Base-by-base conservation (phyloP, 1,140 invertebrate genomes). In the Pseudomyrmex gracilis region DNA sequence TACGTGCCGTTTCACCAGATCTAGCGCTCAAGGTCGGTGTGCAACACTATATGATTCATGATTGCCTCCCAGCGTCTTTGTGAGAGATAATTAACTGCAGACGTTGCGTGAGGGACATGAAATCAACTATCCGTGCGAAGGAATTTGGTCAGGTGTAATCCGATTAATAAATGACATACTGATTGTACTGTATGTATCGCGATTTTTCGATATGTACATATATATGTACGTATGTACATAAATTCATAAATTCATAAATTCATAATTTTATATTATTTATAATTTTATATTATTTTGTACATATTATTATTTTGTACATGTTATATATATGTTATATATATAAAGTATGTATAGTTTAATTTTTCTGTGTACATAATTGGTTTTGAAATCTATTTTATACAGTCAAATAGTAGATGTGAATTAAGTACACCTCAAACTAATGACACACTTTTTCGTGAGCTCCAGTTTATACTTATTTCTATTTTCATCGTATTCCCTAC, bases 1-100 rank as follows among this genome's bases (percentile, higher is more conserved):
- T 58, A 53, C 15, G 13, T 80, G 20, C 10, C 8, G 45, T 57
- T 51, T 7, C n/a, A 10, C 55, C 24, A 66, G 66, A 83, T 73
- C 64, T 34, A 49, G 13, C 47, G 43, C 53, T 20, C 85, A 87
- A 87, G 86, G 86, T 83, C 85, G 34, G n/a, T 17, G n/a, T 17
- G 2, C 34, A 53, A 22, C 34, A 51, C n/a, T 83, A 55, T n/a
- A 57, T 64, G 66, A 83, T 77, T 83, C 80, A 85, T 20, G 57
- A 17, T 7, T 13, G 53, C 2, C 60, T 47, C 9, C 8, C 55
- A 22, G 58, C 66, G 20, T 80, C 76, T 80, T 80, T 58, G 15
- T 71, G 24, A 58, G 45, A 71, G 66, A 80, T 60, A 80, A 70
- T 80, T 71, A 80, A 58, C 15, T 58, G 22, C 64, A 58, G 15